Evolutionary conservation across 2,113 vertebrate genomes (phyloP).

Genomic region (Aplodontia rufa): DNA sequence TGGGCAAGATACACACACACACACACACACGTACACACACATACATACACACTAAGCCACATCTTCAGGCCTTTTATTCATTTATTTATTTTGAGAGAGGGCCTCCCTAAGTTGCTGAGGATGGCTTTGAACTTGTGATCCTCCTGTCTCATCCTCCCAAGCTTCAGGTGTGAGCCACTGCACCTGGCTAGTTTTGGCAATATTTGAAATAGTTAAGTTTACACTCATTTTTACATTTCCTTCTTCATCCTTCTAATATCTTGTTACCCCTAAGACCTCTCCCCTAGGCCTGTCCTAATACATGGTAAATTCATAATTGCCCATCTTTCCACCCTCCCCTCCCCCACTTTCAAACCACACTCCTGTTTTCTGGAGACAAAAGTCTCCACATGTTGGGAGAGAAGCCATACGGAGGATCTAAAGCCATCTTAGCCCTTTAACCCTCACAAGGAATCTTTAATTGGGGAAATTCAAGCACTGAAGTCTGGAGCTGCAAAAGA

Average conservation of each 20-base stretch:
- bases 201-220: neutral
- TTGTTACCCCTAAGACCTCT: neutral
- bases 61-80: too few relatives aligned
- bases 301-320: neutral
- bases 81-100: too few relatives aligned
- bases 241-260: neutral
- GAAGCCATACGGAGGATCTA: neutral
- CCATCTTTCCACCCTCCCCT: neutral
- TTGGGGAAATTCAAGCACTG: neutral
- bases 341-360: neutral
- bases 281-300: neutral
- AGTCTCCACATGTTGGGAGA: neutral
- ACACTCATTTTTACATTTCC: neutral
- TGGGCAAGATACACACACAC: too few relatives aligned
- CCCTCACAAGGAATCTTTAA: neutral
- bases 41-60: too few relatives aligned
- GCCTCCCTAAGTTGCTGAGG: too few relatives aligned
- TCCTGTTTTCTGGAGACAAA: neutral
- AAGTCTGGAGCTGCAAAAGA: neutral
- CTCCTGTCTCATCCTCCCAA: too few relatives aligned
- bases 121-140: too few relatives aligned
- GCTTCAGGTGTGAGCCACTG: too few relatives aligned
- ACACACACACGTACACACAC: too few relatives aligned
- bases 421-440: neutral
- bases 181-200: neutral